Base-by-base conservation (phyloP, 2,888 invertebrate genomes). In the Eupithecia exiguata region DNA sequence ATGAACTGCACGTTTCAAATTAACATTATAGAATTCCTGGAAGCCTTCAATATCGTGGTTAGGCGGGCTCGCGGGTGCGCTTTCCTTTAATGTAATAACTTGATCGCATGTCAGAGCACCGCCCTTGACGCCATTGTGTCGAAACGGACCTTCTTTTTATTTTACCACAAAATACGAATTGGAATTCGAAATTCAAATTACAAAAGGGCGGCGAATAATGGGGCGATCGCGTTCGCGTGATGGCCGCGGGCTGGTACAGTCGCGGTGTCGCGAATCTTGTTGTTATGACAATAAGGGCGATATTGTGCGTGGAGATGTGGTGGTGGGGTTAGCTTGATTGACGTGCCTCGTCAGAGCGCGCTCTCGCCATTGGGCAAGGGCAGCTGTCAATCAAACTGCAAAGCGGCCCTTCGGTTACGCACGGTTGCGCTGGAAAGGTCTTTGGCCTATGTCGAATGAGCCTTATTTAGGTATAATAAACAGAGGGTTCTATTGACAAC, bases 261-360 rank as follows among this genome's bases (percentile, higher is more conserved):
- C 87, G 87, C 89, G 85, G 88, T 85, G 87, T 84, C 84, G 85
- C 86, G 82, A 81, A 80, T 86, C 86, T 81, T 83, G 82, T 85
- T 81, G 78, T 75, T 79, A 77, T 87, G 80, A 83, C 46, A 79
- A 85, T 90, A 92, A 85, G 87, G 87, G 80, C 83, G 80, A 85
- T 81, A 84, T 85, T 89, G 75, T 79, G 79, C 81, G 79, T 79
- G 85, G 83, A 84, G 82, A 84, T 87, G 86, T 86, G 87, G 85
- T 88, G 88, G 86, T 87, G 84, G 86, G 86, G 83, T 79, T 84
- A 83, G 84, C 86, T 89, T 96, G 96, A 97, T 96, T 96, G 97
- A 97, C 96, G 96, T 95, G 95, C 95, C 96, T 96, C 96, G 96
- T 96, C 96, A 96, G 96, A 95, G 95, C 96, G 96, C 95, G 94